Conservation (phyloP, 1,140 invertebrate genomes). For the Metaphire vulgaris region DNA sequence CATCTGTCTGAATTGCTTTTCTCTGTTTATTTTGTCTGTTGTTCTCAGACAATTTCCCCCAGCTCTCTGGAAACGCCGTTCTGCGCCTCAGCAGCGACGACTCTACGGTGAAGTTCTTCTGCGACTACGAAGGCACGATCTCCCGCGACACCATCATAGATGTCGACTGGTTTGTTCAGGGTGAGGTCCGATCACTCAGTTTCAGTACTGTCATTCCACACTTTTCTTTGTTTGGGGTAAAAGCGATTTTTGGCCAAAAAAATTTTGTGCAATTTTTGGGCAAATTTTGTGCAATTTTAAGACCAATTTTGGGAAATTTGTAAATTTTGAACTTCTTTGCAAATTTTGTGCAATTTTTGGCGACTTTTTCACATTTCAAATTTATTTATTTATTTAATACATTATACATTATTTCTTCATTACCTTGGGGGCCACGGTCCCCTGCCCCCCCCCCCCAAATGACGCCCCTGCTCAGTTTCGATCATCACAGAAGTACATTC, state of each 20-base stretch:
- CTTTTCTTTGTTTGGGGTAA: neutral
- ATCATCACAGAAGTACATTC: neutral
- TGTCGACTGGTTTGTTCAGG: slow-evolving; percentile 22
- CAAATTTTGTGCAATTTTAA: neutral
- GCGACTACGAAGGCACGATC: slow-evolving; percentile 20
- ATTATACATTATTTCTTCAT: too few species aligned
- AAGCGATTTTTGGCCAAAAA: neutral
- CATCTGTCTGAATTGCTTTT: too few species aligned
- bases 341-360: too few species aligned
- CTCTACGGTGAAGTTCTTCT: slow-evolving; percentile 12
- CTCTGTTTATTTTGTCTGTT: too few species aligned
- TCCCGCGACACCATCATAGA: neutral
- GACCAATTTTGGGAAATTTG: too few species aligned
- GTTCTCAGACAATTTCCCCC: slow-evolving; percentile 21
- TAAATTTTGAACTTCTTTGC: too few species aligned
- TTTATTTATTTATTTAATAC: too few species aligned
- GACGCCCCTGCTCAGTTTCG: neutral
- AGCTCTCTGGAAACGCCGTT: slow-evolving; percentile 1
- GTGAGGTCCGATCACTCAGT: too few species aligned
- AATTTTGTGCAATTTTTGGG: neutral
- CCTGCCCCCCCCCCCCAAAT: too few species aligned
- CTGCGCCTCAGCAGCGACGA: neutral
- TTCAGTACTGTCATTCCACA: too few species aligned
- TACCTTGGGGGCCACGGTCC: too few species aligned
- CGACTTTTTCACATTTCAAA: too few species aligned